Percentiles rank a stretch among this genome's conserved stretches.
phyloP scores from a whole-genome alignment of 1,140 invertebrate species.

The Drosophila lacteicornis region DNA sequence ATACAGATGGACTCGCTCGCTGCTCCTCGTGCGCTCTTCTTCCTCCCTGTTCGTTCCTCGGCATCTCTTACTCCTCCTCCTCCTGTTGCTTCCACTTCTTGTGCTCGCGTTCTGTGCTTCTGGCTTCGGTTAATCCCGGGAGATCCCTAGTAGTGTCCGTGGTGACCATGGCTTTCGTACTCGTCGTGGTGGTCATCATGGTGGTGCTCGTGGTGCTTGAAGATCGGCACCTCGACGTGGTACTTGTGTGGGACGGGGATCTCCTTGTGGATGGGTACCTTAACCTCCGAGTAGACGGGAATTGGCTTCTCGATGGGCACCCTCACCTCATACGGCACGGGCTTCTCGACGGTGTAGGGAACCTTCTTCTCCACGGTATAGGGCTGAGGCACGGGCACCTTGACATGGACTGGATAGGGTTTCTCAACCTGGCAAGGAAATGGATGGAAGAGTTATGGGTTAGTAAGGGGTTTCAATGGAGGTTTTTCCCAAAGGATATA shows the following conservation, averaged over 20 bases:
- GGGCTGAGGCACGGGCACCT: slow-evolving; percentile 91
- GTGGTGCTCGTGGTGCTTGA: slow-evolving; percentile 85
- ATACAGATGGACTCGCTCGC: slow-evolving; percentile 56
- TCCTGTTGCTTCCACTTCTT: slow-evolving; percentile 43
- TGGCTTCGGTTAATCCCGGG: slow-evolving; percentile 12
- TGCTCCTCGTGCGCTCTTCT: slow-evolving; percentile 34
- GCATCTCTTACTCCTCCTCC: slow-evolving; percentile 17
- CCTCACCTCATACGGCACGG: slow-evolving; percentile 90
- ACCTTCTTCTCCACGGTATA: slow-evolving; percentile 91
- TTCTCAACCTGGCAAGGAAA: slow-evolving; percentile 86
- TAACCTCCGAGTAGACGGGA: slow-evolving; percentile 90
- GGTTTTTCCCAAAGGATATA: background rate
- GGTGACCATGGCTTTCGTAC: slow-evolving; percentile 49
- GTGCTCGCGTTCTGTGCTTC: slow-evolving; percentile 76
- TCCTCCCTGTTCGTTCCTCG: slow-evolving; percentile 63
- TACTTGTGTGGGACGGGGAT: slow-evolving; percentile 91
- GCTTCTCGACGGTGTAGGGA: slow-evolving; percentile 89
- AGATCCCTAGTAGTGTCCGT: slow-evolving; percentile 53
- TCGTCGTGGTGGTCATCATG: slow-evolving; percentile 64
- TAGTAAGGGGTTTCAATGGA: background rate
- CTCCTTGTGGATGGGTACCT: slow-evolving; percentile 90
- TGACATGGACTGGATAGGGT: slow-evolving; percentile 90
- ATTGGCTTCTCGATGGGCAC: slow-evolving; percentile 92
- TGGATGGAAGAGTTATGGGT: background rate
- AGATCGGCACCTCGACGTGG: slow-evolving; percentile 88